Base-by-base conservation (phyloP, 2,888 invertebrate species). In the Spilosoma lubricipeda region DNA sequence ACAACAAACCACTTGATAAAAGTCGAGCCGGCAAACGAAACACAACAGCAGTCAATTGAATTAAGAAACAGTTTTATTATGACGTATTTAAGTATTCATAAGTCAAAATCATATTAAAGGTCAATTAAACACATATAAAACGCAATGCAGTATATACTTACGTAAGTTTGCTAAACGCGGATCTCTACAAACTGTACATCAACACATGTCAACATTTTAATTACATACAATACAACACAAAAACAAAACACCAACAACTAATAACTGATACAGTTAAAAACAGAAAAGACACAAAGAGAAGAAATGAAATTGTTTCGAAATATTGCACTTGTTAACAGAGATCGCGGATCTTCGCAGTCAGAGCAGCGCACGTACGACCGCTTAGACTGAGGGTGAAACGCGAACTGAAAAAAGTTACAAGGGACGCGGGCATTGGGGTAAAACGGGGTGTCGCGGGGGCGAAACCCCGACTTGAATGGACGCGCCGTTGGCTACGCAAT, bases 121-220 rank as follows among this genome's bases (percentile, higher is more conserved):
- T 64, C 76, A 80, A 79, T 83, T 78, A 75, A 80, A 81, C 45
- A 77, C 80, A 78, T 81, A 80, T 82, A 73, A 86, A 94, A 93
- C 94, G 95, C 95, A 95, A 87, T 95, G 95, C 95, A 95, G 95
- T 92, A 91, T 91, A 90, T 90, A 92, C 95, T 95, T 95, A 95
- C 95, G 95, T 95, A 95, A 95, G 93, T 94, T 93, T 80, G 84
- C 89, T 80, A 90, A 89, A 87, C 87, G 88, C 88, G 88, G 88
- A 84, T 86, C 85, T 88, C 87, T 88, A 89, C 82, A 83, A 87
- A 89, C 85, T 74, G 77, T 81, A 89, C 90, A 90, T 87, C 78
- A 88, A 84, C 88, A 90, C 90, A 84, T 79, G 81, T 84, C 84
- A 79, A 88, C 83, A 82, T 85, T 84, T 83, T 83, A 82, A 89